phyloP scores from a whole-genome alignment of 2,888 invertebrate species.

The Diarsia dahlii region DNA sequence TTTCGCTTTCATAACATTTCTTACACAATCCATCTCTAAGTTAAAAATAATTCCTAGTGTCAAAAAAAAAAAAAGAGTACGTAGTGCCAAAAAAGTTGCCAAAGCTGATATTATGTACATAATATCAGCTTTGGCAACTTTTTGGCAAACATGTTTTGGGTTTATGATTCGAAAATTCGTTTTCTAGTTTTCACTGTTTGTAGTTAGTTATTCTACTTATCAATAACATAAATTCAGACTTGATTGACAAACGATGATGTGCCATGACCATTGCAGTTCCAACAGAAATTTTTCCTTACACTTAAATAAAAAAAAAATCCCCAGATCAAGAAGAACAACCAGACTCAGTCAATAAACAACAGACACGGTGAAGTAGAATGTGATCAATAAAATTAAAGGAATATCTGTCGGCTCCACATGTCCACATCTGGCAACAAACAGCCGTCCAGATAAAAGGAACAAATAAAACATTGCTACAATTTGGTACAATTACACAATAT shows the following conservation, averaged over 20 bases:
- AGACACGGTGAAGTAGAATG: conserved; percentile 9
- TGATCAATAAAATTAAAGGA: conserved; percentile 57
- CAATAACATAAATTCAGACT: background rate
- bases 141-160: background rate
- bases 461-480: conserved; percentile 64
- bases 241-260: background rate
- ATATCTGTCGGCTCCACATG: conserved; percentile 54
- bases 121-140: background rate
- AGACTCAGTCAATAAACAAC: conserved; percentile 21
- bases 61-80: background rate
- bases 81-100: too few species aligned
- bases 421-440: conserved; percentile 56
- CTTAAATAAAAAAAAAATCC: too few species aligned
- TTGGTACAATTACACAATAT: conserved; percentile 57
- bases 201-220: background rate
- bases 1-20: too few species aligned
- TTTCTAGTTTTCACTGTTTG: background rate
- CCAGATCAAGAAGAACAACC: background rate
- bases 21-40: too few species aligned
- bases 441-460: conserved; percentile 51
- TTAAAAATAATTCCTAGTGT: too few species aligned
- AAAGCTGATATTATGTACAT: too few species aligned
- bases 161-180: background rate
- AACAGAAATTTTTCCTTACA: background rate
- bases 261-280: background rate